Evolutionary conservation across 2,113 vertebrate genomes (phyloP), one percentile per base, ranked within the genome.

Genomic region (Gymnocephalus cernua): DNA sequence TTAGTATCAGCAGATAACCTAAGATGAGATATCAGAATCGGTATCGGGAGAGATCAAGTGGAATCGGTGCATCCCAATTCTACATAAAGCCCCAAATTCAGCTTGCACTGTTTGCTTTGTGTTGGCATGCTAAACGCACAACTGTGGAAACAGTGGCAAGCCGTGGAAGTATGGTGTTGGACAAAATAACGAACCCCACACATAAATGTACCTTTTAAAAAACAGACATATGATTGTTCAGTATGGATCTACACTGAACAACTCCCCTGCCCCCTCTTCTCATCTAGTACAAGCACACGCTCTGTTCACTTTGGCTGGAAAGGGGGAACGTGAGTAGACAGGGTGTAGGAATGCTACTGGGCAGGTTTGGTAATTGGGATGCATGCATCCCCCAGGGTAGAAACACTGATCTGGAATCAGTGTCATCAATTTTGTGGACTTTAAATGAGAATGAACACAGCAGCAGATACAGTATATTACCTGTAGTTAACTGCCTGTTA

Each of bases 291-390:
- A 58, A 72, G 1, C 25, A 47, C 11, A 58, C 19, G n/a, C 21
- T 27, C 53, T 77, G 71, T 11, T 77, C 15, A 63, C 16, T 3
- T 27, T 41, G 32, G 9, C 5, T 50, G 16, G 23, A 35, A 79
- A 32, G 18, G 4, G 73, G 73, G 19, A 1, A 14, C 19, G 45
- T 48, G 6, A 53, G 48, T 2, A 32, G 56, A 44, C 16, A 56
- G 35, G 74, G 14, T 53, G 41, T 0, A 80, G 84, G 87, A 90
- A 88, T 91, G 80, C 50, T 15, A 74, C 77, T 11, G 25, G 50
- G 27, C 77, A 85, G 68, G 79, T 83, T 69, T 61, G 27, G 8
- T 53, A 67, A 70, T 54, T 64, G n/a, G 53, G 51, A 53, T 23
- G 13, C 21, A 29, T 48, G 13, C 21, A 29, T 44, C 44, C 14